Evolutionary conservation across 2,888 invertebrate genomes (phyloP).

Genomic region (Apodemia zela): DNA sequence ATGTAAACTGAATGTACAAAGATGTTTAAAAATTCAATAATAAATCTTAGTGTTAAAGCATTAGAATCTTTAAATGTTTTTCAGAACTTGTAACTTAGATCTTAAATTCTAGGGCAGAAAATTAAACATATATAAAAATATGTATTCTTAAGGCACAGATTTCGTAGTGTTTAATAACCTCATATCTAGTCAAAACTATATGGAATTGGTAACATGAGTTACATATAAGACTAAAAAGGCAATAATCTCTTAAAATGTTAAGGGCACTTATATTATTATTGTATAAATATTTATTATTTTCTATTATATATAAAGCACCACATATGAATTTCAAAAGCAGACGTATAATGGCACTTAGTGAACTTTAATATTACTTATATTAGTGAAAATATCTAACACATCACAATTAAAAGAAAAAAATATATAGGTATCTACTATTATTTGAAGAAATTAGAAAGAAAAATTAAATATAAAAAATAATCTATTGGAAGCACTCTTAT

Average conservation of each 20-base stretch:
- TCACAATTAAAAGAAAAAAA: conserved; percentile 1
- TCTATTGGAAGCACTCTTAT: conserved; percentile 47
- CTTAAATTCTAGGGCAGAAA: background rate
- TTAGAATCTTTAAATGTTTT: no score
- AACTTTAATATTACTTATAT: conserved; percentile 24
- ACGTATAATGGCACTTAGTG: conserved; percentile 38
- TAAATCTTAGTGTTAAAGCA: no score
- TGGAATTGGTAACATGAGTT: conserved; percentile 1
- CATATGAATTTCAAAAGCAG: conserved; percentile 30
- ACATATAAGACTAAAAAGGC: conserved; percentile 43
- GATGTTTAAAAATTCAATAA: no score
- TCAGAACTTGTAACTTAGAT: background rate
- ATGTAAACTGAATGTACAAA: no score
- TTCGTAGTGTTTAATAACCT: no score
- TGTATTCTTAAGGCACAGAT: no score
- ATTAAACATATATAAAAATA: no score
- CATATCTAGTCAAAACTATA: background rate
- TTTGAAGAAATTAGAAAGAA: conserved; percentile 2
- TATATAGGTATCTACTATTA: background rate
- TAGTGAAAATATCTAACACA: conserved; percentile 15
- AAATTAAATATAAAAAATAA: conserved; percentile 25
- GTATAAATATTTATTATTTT: conserved; percentile 38
- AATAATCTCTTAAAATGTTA: conserved; percentile 44
- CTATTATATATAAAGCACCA: conserved; percentile 47
- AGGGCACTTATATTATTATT: conserved; percentile 53